Evolutionary conservation across 2,113 vertebrate genomes (phyloP), one percentile per base, ranked within the genome.

Genomic region (Pandion haliaetus): DNA sequence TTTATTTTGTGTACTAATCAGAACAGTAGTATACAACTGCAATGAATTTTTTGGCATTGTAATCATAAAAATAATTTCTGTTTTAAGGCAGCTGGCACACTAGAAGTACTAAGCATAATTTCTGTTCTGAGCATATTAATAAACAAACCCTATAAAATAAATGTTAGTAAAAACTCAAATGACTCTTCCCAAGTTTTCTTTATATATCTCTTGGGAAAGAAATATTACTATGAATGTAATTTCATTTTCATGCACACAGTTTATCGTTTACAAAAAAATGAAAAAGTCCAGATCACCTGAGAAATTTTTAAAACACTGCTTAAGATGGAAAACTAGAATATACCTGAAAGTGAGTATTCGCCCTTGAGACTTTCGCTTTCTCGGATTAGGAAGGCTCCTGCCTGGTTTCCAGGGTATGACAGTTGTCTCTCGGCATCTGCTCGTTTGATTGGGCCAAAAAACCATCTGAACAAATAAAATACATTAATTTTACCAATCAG

Each of bases 261-360:
- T 85, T 85, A 73, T 40, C 8, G 1, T 32, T 65, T 28, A 67
- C 5, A 6, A 88, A 6, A 88, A 89, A 42, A 80, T 34, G 1
- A 76, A 74, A 57, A 77, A 73, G 9, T 21, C 34, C 8, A 57
- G 31, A 69, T 59, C 14, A 80, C 15, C 25, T 29, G 9, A 81
- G 8, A 72, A 90, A n/a, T 26, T 77, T 84, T 91, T 86, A 38
- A 94, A 85, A 61, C 21, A 21, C 57, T 91, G n/a, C 17, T 92
- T 67, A 73, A 74, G 50, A 74, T 26, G 2, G 45, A 85, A 91
- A 90, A 47, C 11, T 38, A 49, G 28, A 49, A 82, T 31, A 38
- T 98, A 99, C 99, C 99, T 98, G 99, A 99, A 36, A 99, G 98
- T 38, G 99, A 98, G 12, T 98, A 98, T 63, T 99, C 98, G 38